Evolutionary conservation across 2,797 vertebrate species (phyloP), one percentile per base, ranked within the genome.

Genomic region (Sebastes kiyomatsui): DNA sequence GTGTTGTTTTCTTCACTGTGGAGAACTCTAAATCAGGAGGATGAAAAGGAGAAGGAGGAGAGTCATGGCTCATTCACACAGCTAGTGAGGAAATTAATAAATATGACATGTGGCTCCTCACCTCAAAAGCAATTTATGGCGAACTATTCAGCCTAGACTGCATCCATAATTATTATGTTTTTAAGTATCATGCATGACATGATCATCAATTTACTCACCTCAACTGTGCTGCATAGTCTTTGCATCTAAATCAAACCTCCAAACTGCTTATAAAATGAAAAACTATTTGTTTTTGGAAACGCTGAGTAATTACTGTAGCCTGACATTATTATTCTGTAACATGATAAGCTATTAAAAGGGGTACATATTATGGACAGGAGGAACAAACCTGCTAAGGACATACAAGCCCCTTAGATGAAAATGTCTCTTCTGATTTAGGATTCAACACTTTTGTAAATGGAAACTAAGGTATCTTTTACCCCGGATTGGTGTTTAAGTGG

Each of bases 71-170:
- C 42, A 49, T 79, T 80, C 68, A 8, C 33, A 64, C 33, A 54
- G 52, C 60, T 62, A 67, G 8, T 77, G 58, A 83, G 54, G 59
- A 70, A 77, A 75, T 77, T 2, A 68, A 46, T 46, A 70, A 52
- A 54, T 52, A 35, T 77, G 14, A 1, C 32, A 46, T 35, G 7
- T 32, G 16, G 42, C 9, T 67, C 10, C 59, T 60, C 56, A 67
- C 2, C n/a, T 13, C 13, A 1, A 65, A 59, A 8, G 14, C 20
- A 76, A 35, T 55, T 69, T 13, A 61, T 25, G 64, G 3, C 14
- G 28, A 33, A 70, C 49, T 35, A 6, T 38, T 7, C 14, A 12
- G 25, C 28, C 16, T 6, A 16, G 27, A 59, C 8, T 49, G 18
- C 6, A 69, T 30, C 28, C 14, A 28, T 32, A 61, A 67, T 76